These are phyloP conservation scores for Gymnothorax reevesii DNA, from an alignment of 2,797 vertebrate genomes.

Conservation along the genomic window DNA sequence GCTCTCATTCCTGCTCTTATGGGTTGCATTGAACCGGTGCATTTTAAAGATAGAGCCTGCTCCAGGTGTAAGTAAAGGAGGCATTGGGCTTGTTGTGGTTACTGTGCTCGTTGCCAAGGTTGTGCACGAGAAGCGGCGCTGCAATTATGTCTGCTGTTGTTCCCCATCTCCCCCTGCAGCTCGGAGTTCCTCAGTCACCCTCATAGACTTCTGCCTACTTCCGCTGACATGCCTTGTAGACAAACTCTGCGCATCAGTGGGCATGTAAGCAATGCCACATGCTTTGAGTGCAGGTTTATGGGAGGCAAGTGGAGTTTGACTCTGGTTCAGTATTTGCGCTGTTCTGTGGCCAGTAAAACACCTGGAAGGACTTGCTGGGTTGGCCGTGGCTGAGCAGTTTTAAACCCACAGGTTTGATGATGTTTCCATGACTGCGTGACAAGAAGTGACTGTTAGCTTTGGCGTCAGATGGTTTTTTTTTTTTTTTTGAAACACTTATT, in stretches of 20 bases:
- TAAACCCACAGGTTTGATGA: not conserved
- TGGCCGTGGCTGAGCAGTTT: not conserved
- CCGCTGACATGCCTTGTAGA: not conserved
- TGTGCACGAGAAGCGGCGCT: constrained; percentile 3
- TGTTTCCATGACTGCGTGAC: not conserved
- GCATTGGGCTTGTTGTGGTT: not conserved
- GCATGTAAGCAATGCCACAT: not conserved
- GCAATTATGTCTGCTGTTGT: not conserved
- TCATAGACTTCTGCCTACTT: not conserved
- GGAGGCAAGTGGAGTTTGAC: not conserved
- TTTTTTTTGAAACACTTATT: constrained; percentile 2
- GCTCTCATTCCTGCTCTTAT: not conserved
- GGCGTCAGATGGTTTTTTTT: not conserved
- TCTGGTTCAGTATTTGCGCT: not conserved
- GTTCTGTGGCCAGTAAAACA: not conserved
- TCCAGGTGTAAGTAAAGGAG: constrained; percentile 11
- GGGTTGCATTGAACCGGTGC: not conserved
- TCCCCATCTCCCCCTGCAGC: not conserved
- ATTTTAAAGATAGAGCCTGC: constrained; percentile 17
- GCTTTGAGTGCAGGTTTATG: not conserved
- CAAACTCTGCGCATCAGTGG: not conserved
- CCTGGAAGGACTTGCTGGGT: not conserved
- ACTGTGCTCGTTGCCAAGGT: constrained; percentile 8
- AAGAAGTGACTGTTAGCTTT: not conserved
- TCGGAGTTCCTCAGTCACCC: not conserved